Conservation (phyloP, 2,797 vertebrate species). For the Pseudochaenichthys georgianus region DNA sequence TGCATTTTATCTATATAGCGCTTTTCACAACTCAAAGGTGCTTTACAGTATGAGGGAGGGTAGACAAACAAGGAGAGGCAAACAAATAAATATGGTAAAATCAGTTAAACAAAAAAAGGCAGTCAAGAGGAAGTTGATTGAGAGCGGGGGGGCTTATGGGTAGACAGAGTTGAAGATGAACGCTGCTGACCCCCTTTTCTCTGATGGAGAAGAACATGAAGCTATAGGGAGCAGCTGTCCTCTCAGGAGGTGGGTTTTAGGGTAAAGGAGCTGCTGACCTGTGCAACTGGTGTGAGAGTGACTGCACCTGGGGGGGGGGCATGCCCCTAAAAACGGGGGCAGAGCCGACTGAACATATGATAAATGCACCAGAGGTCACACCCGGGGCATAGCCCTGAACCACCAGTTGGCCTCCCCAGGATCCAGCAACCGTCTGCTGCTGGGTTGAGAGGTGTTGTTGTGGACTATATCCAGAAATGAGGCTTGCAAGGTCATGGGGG, state of each 20-base stretch:
- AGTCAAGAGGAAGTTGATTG: no score
- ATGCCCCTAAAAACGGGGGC: conserved; percentile 69
- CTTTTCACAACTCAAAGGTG: no score
- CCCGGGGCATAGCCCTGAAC: conserved; percentile 63
- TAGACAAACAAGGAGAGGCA: no score
- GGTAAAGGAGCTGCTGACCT: conserved; percentile 69
- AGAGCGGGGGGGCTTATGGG: no score
- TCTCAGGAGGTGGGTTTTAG: conserved; percentile 60
- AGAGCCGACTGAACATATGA: conserved; percentile 72
- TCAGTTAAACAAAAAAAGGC: no score
- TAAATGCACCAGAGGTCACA: conserved; percentile 75
- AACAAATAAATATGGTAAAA: no score
- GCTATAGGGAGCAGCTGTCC: conserved; percentile 62
- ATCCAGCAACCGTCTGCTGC: conserved; percentile 65
- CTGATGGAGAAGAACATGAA: conserved; percentile 38
- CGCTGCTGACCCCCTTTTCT: conserved; percentile 35
- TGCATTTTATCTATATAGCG: no score
- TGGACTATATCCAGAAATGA: conserved; percentile 51
- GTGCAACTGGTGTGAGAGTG: conserved; percentile 63
- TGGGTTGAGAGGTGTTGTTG: conserved; percentile 65
- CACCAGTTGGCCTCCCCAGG: conserved; percentile 70
- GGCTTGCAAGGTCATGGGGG: conserved; percentile 26
- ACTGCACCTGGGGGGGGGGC: conserved; percentile 55
- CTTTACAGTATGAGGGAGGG: no score
- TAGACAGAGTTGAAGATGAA: neutral